phyloP scores from a whole-genome alignment of 1,140 invertebrate genomes.

The Bilobella aurantiaca region DNA sequence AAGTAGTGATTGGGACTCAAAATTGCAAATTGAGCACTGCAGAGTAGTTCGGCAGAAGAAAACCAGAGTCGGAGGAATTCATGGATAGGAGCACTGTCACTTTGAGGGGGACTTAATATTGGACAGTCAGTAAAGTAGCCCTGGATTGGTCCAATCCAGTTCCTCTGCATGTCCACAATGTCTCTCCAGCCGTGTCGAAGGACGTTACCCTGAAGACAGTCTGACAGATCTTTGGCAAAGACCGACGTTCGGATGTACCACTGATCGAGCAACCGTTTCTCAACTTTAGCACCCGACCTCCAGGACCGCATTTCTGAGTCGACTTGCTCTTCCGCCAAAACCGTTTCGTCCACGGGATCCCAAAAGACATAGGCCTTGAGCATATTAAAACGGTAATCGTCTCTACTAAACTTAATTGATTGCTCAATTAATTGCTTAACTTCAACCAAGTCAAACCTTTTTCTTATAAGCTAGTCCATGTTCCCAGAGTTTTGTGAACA shows the following conservation, averaged over 20 bases:
- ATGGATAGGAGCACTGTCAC: constrained; percentile 10
- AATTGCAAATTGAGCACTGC: constrained; percentile 48
- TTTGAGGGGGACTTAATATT: background rate
- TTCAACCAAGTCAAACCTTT: no score
- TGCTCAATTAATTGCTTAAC: no score
- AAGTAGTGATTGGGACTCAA: constrained; percentile 41
- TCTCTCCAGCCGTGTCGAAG: constrained; percentile 53
- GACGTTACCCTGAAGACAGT: constrained; percentile 33
- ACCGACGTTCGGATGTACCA: constrained; percentile 91
- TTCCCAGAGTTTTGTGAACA: constrained; percentile 85
- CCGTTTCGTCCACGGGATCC: constrained; percentile 97
- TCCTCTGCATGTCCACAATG: constrained; percentile 75
- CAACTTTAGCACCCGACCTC: constrained; percentile 90
- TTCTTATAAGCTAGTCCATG: constrained; percentile 75
- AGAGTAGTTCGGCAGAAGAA: constrained; percentile 58
- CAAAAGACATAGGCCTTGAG: constrained; percentile 80
- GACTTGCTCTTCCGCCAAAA: constrained; percentile 96
- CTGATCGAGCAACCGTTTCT: constrained; percentile 77
- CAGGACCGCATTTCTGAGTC: constrained; percentile 83
- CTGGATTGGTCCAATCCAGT: constrained; percentile 79
- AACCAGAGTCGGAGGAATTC: constrained; percentile 60
- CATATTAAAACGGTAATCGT: background rate
- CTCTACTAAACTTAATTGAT: constrained; percentile 39
- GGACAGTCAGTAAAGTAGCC: constrained; percentile 27
- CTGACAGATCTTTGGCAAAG: constrained; percentile 60